Evolutionary conservation across 1,140 invertebrate species (phyloP), one percentile per base, ranked within the genome.

Genomic region (Globodera rostochiensis): DNA sequence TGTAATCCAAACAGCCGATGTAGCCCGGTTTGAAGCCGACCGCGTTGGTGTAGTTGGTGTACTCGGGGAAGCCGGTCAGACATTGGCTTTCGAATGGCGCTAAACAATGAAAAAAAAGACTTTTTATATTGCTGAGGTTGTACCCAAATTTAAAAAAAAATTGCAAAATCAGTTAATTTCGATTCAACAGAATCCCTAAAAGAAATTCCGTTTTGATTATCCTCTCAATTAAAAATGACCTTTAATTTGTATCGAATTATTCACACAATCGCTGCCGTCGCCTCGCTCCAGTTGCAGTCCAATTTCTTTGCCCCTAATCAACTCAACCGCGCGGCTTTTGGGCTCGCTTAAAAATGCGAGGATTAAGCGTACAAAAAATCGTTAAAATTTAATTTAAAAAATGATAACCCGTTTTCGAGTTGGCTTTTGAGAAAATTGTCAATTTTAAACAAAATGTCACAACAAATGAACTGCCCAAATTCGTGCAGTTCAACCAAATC

Each of bases 1-100:
- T 82, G 69, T 82, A 82, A 53, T 82, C 81, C 46, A 82, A 73
- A 77, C 81, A 83, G 8, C 81, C 81, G 46, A 36, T 25, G 64
- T 84, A 82, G 6, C 80, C 70, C 36, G n/a, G 36, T 46, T 19
- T 25, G 19, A 6, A 53, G 25, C 25, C 50, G 6, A 15, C n/a
- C 21, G 73, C 79, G 7, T 45, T 6, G 25, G 81, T 82, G 73
- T 47, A 82, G 73, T 82, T 82, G 53, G 81, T 82, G 81, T 82
- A 82, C 4, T 57, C 15, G 47, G 81, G 81, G 53, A 66, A 81
- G 36, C 67, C 80, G 49, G 69, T 25, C n/a, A 66, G 46, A 75
- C n/a, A 66, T 73, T 79, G 67, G 67, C 53, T 73, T 70, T 71
- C 53, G 21, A 49, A 73, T 15, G 78, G 70, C 21, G 50, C 70